A percentile compares a stretch with the other conserved stretches of the same genome.
Evolutionary conservation across 1,140 invertebrate species (phyloP).

Genomic region (Anadara kagoshimensis): DNA sequence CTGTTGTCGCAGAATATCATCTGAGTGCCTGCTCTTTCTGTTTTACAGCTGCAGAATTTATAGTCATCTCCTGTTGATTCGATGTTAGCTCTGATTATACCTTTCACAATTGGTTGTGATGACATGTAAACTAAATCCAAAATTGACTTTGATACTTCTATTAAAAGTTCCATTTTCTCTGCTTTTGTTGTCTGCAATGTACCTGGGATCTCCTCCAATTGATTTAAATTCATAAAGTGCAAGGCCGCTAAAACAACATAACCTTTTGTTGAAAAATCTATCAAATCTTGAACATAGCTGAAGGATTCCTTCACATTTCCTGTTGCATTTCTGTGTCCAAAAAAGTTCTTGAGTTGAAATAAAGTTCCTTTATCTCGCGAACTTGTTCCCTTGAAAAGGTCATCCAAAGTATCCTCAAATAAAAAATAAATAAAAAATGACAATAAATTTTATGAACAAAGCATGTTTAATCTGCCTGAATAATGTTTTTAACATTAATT

Average conservation of each 20-base stretch:
- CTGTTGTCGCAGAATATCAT: constrained; percentile 13
- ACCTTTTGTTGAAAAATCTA: constrained; percentile 2
- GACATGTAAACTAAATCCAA: not conserved
- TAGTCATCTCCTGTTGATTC: not conserved
- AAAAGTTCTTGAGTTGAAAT: constrained; percentile 1
- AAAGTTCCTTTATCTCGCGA: constrained; percentile 2
- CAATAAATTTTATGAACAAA: too few species aligned
- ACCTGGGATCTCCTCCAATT: not conserved
- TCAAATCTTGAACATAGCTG: not conserved
- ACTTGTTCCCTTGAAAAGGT: not conserved
- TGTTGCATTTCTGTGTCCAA: constrained; percentile 3
- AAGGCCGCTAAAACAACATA: constrained; percentile 1
- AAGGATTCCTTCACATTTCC: not conserved
- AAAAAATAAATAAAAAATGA: not conserved
- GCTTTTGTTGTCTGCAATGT: not conserved
- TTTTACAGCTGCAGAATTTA: constrained; percentile 9
- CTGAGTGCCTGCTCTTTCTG: not conserved
- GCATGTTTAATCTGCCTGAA: too few species aligned
- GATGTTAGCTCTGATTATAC: not conserved
- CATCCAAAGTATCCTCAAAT: constrained; percentile 15
- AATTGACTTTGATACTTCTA: not conserved
- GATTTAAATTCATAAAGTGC: not conserved
- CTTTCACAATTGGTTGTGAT: not conserved
- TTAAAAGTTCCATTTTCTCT: not conserved
- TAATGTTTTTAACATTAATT: too few species aligned